Percentiles rank a stretch among this genome's conserved stretches.
These are phyloP conservation scores for Tiliacea aurago DNA, from an alignment of 2,888 invertebrate species.

Conservation along the genomic window DNA sequence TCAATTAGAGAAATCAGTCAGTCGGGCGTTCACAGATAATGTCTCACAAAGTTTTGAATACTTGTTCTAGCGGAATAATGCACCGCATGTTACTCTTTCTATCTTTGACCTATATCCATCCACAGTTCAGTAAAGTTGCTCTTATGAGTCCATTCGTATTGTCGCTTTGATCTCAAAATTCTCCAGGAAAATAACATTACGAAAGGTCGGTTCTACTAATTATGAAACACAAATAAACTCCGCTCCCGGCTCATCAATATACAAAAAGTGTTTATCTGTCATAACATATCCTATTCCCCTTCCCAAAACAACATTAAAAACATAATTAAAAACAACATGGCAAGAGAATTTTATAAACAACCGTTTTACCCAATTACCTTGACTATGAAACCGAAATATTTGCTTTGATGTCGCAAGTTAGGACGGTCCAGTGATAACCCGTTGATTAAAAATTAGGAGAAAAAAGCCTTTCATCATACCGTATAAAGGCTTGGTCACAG, in stretches of 20 bases:
- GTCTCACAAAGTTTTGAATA: slow-evolving; percentile 43
- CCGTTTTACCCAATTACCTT: slow-evolving; percentile 49
- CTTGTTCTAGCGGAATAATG: slow-evolving; percentile 32
- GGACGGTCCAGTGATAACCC: slow-evolving; percentile 48
- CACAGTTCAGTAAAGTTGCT: slow-evolving; percentile 29
- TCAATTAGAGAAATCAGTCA: slow-evolving; percentile 26
- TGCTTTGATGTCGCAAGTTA: slow-evolving; percentile 63
- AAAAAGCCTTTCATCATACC: slow-evolving; percentile 45
- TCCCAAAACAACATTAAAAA: slow-evolving; percentile 44
- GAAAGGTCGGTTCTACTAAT: slow-evolving; percentile 32
- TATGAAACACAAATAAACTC: slow-evolving; percentile 44
- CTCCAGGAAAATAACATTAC: slow-evolving; percentile 21
- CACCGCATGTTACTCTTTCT: slow-evolving; percentile 30
- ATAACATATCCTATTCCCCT: slow-evolving; percentile 23
- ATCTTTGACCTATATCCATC: slow-evolving; percentile 47
- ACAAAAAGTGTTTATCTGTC: slow-evolving; percentile 45
- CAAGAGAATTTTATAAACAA: slow-evolving; percentile 51
- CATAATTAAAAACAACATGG: slow-evolving; percentile 58
- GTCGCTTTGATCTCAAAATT: slow-evolving; percentile 42
- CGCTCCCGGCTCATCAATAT: slow-evolving; percentile 41
- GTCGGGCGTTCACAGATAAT: slow-evolving; percentile 18
- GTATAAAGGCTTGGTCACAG: slow-evolving; percentile 35
- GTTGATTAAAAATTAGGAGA: slow-evolving; percentile 58
- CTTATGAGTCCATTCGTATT: slow-evolving; percentile 16
- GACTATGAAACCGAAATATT: slow-evolving; percentile 58